Conservation (phyloP, 2,113 vertebrate genomes). For the Lipophrys pholis region DNA sequence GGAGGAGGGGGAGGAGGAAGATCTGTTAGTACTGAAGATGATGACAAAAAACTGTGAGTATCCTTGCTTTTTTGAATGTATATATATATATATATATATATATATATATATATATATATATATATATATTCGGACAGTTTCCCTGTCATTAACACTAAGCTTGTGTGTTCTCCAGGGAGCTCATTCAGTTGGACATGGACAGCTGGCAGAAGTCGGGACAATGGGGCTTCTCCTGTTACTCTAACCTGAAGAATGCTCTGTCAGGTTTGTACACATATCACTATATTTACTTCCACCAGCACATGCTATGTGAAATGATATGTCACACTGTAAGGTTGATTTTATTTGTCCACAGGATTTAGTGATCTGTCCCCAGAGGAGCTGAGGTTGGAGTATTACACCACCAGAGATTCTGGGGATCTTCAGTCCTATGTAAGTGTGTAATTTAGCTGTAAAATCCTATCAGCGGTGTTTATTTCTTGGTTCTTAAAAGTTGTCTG, state of each 20-base stretch:
- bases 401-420: conserved; percentile 84
- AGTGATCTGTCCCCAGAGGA: conserved; percentile 92
- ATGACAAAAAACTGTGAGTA: conserved; percentile 88
- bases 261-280: conserved; percentile 84
- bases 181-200: conserved; percentile 90
- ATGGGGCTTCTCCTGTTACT: conserved; percentile 93
- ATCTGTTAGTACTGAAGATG: conserved; percentile 80
- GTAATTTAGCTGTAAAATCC: neutral
- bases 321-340: neutral
- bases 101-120: too few relatives aligned
- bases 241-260: conserved; percentile 79
- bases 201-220: conserved; percentile 91
- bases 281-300: neutral
- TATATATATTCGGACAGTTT: too few relatives aligned
- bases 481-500: neutral
- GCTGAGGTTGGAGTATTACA: conserved; percentile 90
- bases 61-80: neutral
- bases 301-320: neutral
- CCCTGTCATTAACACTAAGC: neutral
- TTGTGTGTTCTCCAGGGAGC: conserved; percentile 81
- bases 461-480: neutral
- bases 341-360: conserved; percentile 85
- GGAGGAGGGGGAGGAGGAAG: conserved; percentile 59
- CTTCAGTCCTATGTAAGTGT: conserved; percentile 88
- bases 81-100: too few relatives aligned